Evolutionary conservation across 37 sponge, comb jelly and placozoan species (phyloP).

Genomic region (Tethya wilhelma): DNA sequence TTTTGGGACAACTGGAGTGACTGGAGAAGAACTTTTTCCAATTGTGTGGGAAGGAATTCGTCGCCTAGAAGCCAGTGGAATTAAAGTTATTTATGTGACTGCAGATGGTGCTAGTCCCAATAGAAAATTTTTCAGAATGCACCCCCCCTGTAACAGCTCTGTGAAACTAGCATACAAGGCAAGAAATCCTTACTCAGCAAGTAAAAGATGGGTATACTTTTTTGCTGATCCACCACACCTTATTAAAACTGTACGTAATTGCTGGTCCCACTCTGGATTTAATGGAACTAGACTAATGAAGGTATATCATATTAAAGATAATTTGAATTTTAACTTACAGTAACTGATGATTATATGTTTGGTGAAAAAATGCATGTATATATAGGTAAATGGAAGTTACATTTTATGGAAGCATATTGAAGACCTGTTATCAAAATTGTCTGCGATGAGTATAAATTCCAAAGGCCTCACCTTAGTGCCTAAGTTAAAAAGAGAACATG

Average conservation of each 20-base stretch:
- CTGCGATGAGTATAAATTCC: too few relatives aligned
- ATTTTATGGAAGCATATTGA: neutral
- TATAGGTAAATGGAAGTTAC: neutral
- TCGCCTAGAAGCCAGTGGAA: constrained; percentile 14
- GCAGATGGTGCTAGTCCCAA: constrained; percentile 58
- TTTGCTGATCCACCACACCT: constrained; percentile 42
- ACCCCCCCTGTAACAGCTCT: neutral
- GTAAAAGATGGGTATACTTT: constrained; percentile 12
- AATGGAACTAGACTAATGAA: neutral
- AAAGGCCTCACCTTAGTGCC: too few relatives aligned
- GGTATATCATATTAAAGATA: constrained; percentile 1
- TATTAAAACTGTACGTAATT: constrained; percentile 35
- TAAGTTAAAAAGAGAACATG: too few relatives aligned
- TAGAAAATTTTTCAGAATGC: constrained; percentile 39
- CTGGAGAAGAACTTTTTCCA: constrained; percentile 33
- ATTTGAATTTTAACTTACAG: too few relatives aligned
- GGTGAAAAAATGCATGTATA: neutral
- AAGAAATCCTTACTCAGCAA: constrained; percentile 8
- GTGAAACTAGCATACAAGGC: constrained; percentile 8
- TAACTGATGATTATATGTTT: too few relatives aligned
- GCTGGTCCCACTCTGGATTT: constrained; percentile 13
- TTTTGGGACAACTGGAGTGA: constrained; percentile 22
- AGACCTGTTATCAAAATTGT: too few relatives aligned
- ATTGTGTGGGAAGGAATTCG: constrained; percentile 52
- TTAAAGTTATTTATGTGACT: constrained; percentile 34